These are phyloP conservation scores for Drosophila nr. fundita DNA, from an alignment of 2,888 invertebrate genomes.

Conservation along the genomic window DNA sequence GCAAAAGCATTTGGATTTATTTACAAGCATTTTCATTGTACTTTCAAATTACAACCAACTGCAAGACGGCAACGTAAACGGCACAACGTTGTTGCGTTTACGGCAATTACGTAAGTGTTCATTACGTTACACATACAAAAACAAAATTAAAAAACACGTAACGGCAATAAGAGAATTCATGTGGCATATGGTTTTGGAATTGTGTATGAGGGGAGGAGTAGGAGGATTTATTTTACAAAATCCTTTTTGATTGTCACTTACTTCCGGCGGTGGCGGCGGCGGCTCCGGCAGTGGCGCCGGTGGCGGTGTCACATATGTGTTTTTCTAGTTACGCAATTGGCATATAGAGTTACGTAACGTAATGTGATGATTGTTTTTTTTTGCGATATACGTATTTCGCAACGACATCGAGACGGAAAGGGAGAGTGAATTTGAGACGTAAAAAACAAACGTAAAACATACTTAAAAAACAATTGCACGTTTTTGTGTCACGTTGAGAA, in stretches of 20 bases:
- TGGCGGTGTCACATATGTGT: conserved; percentile 75
- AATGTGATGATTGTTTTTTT: conserved; percentile 36
- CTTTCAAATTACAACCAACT: conserved; percentile 80
- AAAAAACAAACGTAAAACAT: conserved; percentile 26
- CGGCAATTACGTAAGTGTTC: conserved; percentile 66
- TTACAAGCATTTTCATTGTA: conserved; percentile 83
- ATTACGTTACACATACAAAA: conserved; percentile 71
- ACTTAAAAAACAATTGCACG: conserved; percentile 43
- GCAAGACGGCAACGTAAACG: conserved; percentile 75
- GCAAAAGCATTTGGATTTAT: conserved; percentile 77
- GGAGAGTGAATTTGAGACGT: conserved; percentile 27
- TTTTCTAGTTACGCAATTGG: conserved; percentile 69
- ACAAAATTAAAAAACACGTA: conserved; percentile 45
- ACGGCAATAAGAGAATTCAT: conserved; percentile 46
- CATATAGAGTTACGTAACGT: conserved; percentile 56
- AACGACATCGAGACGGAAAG: conserved; percentile 56
- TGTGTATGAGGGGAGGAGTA: conserved; percentile 36
- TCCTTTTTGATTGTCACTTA: conserved; percentile 58
- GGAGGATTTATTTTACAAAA: conserved; percentile 20
- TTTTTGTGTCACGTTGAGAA: conserved; percentile 40
- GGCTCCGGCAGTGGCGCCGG: conserved; percentile 68
- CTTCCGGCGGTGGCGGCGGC: conserved; percentile 76
- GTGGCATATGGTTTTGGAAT: conserved; percentile 30
- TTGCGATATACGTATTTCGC: conserved; percentile 37
- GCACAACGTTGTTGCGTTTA: conserved; percentile 62